Evolutionary conservation across 2,113 vertebrate genomes (phyloP), one percentile per base, ranked within the genome.

Genomic region (Bufo bufo): DNA sequence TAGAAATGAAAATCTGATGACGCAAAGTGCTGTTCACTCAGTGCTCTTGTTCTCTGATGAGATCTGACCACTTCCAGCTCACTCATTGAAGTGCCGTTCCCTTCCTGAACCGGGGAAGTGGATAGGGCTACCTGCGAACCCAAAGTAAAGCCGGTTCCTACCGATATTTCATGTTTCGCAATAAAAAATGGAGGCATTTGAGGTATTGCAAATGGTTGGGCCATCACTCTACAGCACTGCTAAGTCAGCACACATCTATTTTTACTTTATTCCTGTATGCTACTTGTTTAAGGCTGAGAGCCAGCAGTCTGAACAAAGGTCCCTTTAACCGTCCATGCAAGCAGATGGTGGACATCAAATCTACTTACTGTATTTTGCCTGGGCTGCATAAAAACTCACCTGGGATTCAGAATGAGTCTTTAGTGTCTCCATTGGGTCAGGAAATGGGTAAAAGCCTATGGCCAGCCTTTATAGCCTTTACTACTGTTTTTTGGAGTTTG

Each of bases 261-360:
- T 33, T 33, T 33, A 33, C 33, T 33, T 33, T 33, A 33, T 33
- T 58, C 0, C 0, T 58, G 2, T 14, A 14, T 56, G 50, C 50
- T 56, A 0, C 13, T 80, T 80, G 77, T 59, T 6, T n/a, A 58
- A 80, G 8, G 56, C 20, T 80, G 5, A 16, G 54, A n/a, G 54
- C 7, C 14, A 33, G n/a, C 59, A 14, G 50, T 13, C 6, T 80
- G n/a, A 80, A 58, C 77, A 80, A 58, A 81, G 79, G 58, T 61
- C 20, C 58, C 33, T 47, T 61, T 61, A 43, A 61, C 20, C 4
- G 4, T 81, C 47, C 14, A 47, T 11, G 3, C 14, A 17, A 81
- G 56, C 56, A 81, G 79, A 81, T 81, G 56, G 79, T 45, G n/a
- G 52, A 61, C 56, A 19, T 81, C 33, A 63, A 45, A 81, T 81